Base-by-base conservation (phyloP, 2,888 invertebrate species). In the Protodeltote pygarga region DNA sequence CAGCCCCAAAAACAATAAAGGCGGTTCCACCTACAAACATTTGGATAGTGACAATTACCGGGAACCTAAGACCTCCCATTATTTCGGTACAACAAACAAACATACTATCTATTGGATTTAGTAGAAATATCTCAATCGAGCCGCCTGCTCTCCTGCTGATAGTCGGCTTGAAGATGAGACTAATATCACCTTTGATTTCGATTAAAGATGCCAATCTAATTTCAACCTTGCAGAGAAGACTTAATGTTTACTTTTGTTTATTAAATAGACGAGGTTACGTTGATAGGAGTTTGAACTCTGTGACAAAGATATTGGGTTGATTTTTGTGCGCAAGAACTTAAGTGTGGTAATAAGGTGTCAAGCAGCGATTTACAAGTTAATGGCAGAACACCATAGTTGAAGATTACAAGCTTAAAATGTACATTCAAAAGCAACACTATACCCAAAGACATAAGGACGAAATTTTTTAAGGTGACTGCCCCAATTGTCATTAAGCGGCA, bases 341-440 rank as follows among this genome's bases (percentile, higher is more conserved):
- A 45, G 31, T 50, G 53, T 15, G 38, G 53, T 65, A 75, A 73
- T 71, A 77, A 85, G 79, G 83, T 89, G 87, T 85, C 83, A 83
- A 79, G 70, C 78, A 75, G 79, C 78, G 83, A 83, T 80, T 77
- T 77, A 80, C 81, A 83, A 77, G 83, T 85, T 85, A 84, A 77
- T 79, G 65, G 50, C 33, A 79, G 75, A 77, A 72, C 75, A 78
- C 85, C 85, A 77, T 81, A 82, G 72, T 71, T 75, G 79, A 71
- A 40, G 75, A 65, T 58, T 40, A 66, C 60, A 54, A 65, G 55
- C 1, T 32, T 39, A 55, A 11, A n/a, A 46, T n/a, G 16, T 38
- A 19, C 46, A 16, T 9, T 53, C 29, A 21, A 31, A 3, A 23
- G 47, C n/a, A 40, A 39, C 61, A 47, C 64, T 80, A 75, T 46